phyloP scores from a whole-genome alignment of 2,113 vertebrate genomes.

The Cyprinodon tularosa region DNA sequence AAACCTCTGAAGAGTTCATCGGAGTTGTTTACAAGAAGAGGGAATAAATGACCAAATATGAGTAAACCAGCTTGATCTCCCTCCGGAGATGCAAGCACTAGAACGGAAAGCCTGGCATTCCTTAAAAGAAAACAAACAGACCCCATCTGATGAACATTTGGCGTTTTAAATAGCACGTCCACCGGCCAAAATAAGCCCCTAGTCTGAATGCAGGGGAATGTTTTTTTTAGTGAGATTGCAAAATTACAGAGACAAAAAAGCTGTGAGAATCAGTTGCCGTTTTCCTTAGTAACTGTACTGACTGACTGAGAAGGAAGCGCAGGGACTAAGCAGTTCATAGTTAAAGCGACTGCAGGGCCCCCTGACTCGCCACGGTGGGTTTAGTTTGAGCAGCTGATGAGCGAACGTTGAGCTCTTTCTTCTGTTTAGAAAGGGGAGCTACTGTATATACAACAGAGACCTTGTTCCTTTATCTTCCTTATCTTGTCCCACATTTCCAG shows the following conservation, averaged over 20 bases:
- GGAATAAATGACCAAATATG: slow-evolving; percentile 75
- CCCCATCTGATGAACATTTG: slow-evolving; percentile 39
- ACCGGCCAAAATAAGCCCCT: slow-evolving; percentile 64
- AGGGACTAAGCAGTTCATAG: background rate
- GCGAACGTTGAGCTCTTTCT: background rate
- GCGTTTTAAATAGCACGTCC: slow-evolving; percentile 50
- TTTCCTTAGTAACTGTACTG: slow-evolving; percentile 9
- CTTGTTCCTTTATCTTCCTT: background rate
- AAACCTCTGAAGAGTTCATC: slow-evolving; percentile 30
- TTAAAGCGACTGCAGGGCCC: background rate
- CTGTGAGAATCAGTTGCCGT: slow-evolving; percentile 25
- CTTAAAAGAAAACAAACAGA: slow-evolving; percentile 60
- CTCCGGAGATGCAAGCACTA: slow-evolving; percentile 53
- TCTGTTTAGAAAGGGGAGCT: background rate
- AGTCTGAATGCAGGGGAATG: slow-evolving; percentile 6
- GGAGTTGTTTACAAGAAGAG: slow-evolving; percentile 73
- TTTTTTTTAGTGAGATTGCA: slow-evolving; percentile 16
- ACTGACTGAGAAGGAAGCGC: slow-evolving; percentile 1
- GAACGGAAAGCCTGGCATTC: slow-evolving; percentile 70
- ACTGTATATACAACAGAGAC: background rate
- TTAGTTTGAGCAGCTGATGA: background rate
- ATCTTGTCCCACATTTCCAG: background rate
- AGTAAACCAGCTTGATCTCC: slow-evolving; percentile 65
- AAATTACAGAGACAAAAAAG: slow-evolving; percentile 12
- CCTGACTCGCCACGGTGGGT: background rate